Base-by-base conservation (phyloP, 1,140 invertebrate species). In the Aphaenogaster ashmeadi region DNA sequence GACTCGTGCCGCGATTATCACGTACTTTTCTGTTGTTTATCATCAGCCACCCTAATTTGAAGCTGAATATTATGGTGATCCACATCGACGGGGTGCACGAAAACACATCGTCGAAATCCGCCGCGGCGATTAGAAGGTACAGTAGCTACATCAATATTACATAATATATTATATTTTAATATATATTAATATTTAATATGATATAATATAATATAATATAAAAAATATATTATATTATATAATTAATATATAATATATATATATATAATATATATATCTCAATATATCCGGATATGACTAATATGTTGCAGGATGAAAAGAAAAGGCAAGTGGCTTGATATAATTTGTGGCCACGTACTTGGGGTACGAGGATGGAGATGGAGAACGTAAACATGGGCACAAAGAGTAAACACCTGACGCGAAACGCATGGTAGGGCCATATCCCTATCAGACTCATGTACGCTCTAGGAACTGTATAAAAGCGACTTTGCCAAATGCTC, bases 61-160 rank as follows among this genome's bases (percentile, higher is more conserved):
- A 79, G 18, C 75, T 79, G 58, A 79, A 79, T 64, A 79, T 79
- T 62, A 79, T 79, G 9, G 56, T 78, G 41, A 79, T 79, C 56
- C 58, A 79, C n/a, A 79, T 79, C 41, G 75, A 79, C 1, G 75
- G 75, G 5, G 75, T 79, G 11, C 56, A 79, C 15, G 75, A 64
- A 58, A 79, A 79, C 18, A 79, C 58, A 64, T 79, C 75, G 41
- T 64, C 75, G 18, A 79, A 27, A 64, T 79, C 27, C 7, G 18
- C 6, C 58, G 75, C 75, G 11, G 58, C 41, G 13, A 79, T 79
- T n/a, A 79, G 15, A 60, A 79, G 41, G 27, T 79, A 79, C 3
- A 79, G 9, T 4, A 79, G 9, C 58, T 78, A 78, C 8, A 11
- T 33, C 15, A 64, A 64, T 78, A 44, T 56, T 84, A 47, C 21